Evolutionary conservation across 2,113 vertebrate genomes (phyloP).

Genomic region (Lophura nycthemera): DNA sequence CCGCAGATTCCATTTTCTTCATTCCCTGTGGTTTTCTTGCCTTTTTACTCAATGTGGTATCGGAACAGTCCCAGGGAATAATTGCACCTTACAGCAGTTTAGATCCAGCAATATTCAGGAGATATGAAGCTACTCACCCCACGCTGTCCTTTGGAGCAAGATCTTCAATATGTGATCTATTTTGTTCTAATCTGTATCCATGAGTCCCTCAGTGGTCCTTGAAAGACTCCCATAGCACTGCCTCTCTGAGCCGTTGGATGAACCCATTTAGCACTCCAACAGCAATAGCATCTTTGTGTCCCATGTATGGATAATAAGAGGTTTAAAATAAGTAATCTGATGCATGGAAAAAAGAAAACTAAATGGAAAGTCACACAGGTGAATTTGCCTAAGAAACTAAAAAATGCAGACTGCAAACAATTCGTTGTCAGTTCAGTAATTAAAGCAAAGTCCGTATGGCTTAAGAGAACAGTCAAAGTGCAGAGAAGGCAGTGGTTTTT

Average conservation of each 20-base stretch:
- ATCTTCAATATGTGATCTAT: not conserved
- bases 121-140: not conserved
- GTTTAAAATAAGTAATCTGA: not conserved
- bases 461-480: slow-evolving; percentile 76
- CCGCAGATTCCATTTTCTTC: not conserved
- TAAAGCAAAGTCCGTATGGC: slow-evolving; percentile 77
- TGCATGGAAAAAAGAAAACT: slow-evolving; percentile 9
- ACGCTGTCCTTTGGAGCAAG: not conserved
- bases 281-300: not conserved
- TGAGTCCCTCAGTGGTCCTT: not conserved
- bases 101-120: not conserved
- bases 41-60: not conserved
- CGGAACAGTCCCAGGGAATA: not conserved
- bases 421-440: slow-evolving; percentile 19
- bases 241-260: not conserved
- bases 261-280: not conserved
- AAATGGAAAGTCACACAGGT: not conserved
- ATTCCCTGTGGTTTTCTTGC: not conserved
- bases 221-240: not conserved
- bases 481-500: slow-evolving; percentile 50
- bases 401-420: not conserved
- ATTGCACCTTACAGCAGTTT: not conserved
- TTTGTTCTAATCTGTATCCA: not conserved
- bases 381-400: slow-evolving; percentile 21
- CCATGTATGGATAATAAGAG: not conserved